Base-by-base conservation (phyloP, 1,140 invertebrate genomes). In the Probaryconus sp. region DNA sequence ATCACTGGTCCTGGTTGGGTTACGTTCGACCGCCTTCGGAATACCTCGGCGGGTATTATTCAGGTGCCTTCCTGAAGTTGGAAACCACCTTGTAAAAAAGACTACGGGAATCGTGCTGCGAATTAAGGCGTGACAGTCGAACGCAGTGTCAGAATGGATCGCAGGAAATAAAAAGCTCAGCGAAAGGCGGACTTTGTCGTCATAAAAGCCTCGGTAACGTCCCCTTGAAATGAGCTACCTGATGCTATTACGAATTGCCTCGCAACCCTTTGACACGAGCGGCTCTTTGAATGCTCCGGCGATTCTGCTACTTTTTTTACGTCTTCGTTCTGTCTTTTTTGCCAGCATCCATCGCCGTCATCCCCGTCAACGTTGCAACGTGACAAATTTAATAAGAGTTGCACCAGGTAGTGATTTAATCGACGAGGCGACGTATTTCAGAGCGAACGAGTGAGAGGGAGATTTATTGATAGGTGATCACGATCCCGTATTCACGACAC, bases 361-460 rank as follows among this genome's bases (percentile, higher is more conserved):
- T 31, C 18, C 7, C 28, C 17, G 26, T 5, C 5, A 6, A 56
- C 53, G 61, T 61, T 70, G 55, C 45, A 70, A 76, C 73, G 73
- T 76, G 73, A 76, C 60, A 70, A 76, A 76, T 70, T 76, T 70
- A 76, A 76, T 76, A 76, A 76, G 42, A 26, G 53, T 67, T 50
- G 50, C 40, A 45, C 14, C 47, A 56, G 42, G 55, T 69, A 65
- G 61, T 61, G 65, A 76, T 76, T 70, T 76, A 76, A 76, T 70
- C 60, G 67, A 67, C 33, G 56, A 11, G 18, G 7, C 33, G 60
- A 47, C 17, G 42, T 69, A 68, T 68, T 13, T n/a, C n/a, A n/a
- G n/a, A n/a, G n/a, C n/a, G n/a, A n/a, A n/a, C n/a, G n/a, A n/a
- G n/a, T 16, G 26, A 68, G 21, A 10, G 26, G 35, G 17, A 63